These are phyloP conservation scores for Brevimyrus niger DNA, from an alignment of 2,113 vertebrate genomes.

Conservation along the genomic window DNA sequence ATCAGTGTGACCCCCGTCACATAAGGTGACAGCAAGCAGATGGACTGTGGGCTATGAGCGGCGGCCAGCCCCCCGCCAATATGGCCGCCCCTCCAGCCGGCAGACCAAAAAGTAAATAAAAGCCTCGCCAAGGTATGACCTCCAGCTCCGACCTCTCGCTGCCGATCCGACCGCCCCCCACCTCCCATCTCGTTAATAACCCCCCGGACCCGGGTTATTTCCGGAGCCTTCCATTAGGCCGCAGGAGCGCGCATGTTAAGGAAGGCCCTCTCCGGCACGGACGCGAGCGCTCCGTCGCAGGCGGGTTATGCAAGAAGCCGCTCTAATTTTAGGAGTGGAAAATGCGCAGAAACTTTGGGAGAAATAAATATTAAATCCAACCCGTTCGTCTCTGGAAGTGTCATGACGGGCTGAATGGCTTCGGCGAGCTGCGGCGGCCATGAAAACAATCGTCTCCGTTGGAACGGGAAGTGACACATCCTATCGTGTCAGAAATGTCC, in stretches of 20 bases:
- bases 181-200: not conserved
- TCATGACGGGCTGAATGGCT: not conserved
- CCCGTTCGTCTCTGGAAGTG: not conserved
- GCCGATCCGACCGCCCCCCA: not conserved
- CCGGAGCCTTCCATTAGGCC: not conserved
- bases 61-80: not conserved
- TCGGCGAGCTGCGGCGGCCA: not conserved
- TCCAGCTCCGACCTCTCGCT: not conserved
- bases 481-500: not conserved
- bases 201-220: not conserved
- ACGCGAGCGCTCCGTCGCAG: not conserved
- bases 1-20: not conserved
- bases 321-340: conserved; percentile 1
- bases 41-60: not conserved
- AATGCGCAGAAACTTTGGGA: not conserved
- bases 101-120: not conserved
- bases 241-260: not conserved
- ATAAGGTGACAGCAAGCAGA: not conserved
- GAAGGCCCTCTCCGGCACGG: not conserved
- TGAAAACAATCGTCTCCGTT: not conserved
- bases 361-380: conserved; percentile 18
- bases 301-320: conserved; percentile 13
- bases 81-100: not conserved
- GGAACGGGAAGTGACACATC: no score
- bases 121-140: not conserved